Base-by-base conservation (phyloP, 2,888 invertebrate genomes). In the Polymixis lichenea region DNA sequence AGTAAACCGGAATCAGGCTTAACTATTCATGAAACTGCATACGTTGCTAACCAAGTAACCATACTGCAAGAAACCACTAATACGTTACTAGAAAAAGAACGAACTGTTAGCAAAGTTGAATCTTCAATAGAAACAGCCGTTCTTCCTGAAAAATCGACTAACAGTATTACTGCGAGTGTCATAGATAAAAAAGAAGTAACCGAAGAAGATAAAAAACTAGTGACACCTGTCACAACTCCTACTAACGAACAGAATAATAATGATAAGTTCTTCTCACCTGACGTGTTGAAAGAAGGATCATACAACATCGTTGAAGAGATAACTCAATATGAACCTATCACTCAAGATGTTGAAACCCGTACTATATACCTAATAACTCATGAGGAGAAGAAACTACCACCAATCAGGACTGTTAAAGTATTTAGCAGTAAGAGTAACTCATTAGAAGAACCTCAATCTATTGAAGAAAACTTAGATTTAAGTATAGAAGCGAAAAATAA, bases 291-390 rank as follows among this genome's bases (percentile, higher is more conserved):
- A 84, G 92, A 94, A 81, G 90, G 89, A 56, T 90, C 93, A 15
- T 90, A 92, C 49, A 93, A 93, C 83, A 91, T 93, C 46, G 91
- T 94, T 19, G 92, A 95, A 88, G 94, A 95, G 88, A 89, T 93
- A 64, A 94, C 93, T 77, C 87, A 89, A 11, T 93, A 92, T 76
- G 91, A 92, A 86, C 93, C 94, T 67, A 89, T 92, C 13, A 85
- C 88, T 43, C 90, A 92, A 79, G 92, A 95, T 75, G 78, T 90
- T 55, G 94, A 95, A 89, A 97, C 97, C 28, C 94, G 94, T 75
- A 97, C 95, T 72, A 97, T 98, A 86, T 97, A 97, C 76, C 93
- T 98, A 62, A 98, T 98, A 83, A 98, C 98, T 9, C 98, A 98
- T 79, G 98, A 98, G 93, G 98, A 98, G 93, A 97, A 97, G 86